Evolutionary conservation across 2,888 invertebrate species (phyloP).

Genomic region (Theretra japonica): DNA sequence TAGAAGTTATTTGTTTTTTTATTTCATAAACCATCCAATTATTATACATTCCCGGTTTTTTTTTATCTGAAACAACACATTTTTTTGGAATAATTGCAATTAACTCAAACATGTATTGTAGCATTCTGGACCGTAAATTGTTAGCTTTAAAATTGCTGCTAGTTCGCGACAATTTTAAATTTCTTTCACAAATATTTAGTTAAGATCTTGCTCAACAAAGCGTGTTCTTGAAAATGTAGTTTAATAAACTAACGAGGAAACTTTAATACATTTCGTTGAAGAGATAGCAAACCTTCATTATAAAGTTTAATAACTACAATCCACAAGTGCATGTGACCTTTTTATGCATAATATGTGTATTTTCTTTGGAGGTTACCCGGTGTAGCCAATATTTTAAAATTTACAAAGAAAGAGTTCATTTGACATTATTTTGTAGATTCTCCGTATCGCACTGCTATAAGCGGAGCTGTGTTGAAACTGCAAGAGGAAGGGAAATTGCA

Average conservation of each 20-base stretch:
- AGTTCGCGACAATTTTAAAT: background rate
- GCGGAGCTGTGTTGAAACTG: constrained; percentile 96
- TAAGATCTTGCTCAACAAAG: background rate
- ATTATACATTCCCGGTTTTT: too few relatives aligned
- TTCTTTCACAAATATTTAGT: background rate
- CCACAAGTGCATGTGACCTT: constrained; percentile 32
- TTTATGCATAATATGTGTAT: constrained; percentile 25
- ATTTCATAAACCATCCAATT: too few relatives aligned
- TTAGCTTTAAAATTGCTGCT: background rate
- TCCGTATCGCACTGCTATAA: constrained; percentile 96
- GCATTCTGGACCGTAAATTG: background rate
- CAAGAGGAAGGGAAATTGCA: constrained; percentile 98
- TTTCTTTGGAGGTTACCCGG: background rate
- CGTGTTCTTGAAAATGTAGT: background rate
- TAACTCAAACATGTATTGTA: background rate
- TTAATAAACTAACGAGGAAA: constrained; percentile 39
- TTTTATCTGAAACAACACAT: background rate
- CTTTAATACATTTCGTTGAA: constrained; percentile 38
- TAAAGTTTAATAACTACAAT: constrained; percentile 40
- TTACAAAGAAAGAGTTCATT: background rate
- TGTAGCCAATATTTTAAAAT: background rate
- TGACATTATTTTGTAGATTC: constrained; percentile 87
- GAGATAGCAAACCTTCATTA: constrained; percentile 35
- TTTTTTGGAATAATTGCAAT: background rate
- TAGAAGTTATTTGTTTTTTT: too few relatives aligned